Evolutionary conservation across 1,140 invertebrate genomes (phyloP), one percentile per base, ranked within the genome.

Genomic region (Dendroctonus valens): DNA sequence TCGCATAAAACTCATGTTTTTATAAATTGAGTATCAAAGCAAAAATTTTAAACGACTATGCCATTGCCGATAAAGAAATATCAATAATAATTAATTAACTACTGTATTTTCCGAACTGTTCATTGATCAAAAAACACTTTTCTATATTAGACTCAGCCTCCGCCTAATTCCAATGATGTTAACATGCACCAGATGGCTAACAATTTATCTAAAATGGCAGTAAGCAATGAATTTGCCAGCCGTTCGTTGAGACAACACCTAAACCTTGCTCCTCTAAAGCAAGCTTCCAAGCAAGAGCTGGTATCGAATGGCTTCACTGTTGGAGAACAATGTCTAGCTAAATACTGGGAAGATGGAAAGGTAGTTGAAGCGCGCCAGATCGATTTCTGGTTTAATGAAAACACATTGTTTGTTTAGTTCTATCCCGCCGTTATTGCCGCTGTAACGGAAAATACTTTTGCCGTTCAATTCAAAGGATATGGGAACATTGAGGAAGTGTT

Each of bases 331-430:
- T 94, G 91, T 79, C 82, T 94, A 77, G 92, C 93, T 6, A 91
- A 92, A 75, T 96, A 95, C 79, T 95, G 93, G 92, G 92, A 95
- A 80, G 93, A 96, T 81, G 89, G 91, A 73, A 87, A 87, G 81
- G 91, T 94, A 65, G 41, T 44, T 42, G 38, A 41, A 78, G 81
- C n/a, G n/a, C n/a, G n/a, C n/a, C n/a, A n/a, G n/a, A n/a, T n/a
- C n/a, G n/a, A n/a, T n/a, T n/a, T n/a, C n/a, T n/a, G n/a, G n/a
- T n/a, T n/a, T n/a, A n/a, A n/a, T n/a, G n/a, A n/a, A n/a, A n/a
- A n/a, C n/a, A n/a, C n/a, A n/a, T n/a, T n/a, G n/a, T n/a, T 53
- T 75, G 71, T 86, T 84, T 41, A 93, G 91, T 93, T 90, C 81
- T 95, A 96, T 73, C 87, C 90, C 76, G 92, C 92, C 37, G 84